Percentiles rank a stretch among this genome's conserved stretches.
Conservation (phyloP, 2,797 vertebrate genomes). For the Chaetophractus vellerosus region DNA sequence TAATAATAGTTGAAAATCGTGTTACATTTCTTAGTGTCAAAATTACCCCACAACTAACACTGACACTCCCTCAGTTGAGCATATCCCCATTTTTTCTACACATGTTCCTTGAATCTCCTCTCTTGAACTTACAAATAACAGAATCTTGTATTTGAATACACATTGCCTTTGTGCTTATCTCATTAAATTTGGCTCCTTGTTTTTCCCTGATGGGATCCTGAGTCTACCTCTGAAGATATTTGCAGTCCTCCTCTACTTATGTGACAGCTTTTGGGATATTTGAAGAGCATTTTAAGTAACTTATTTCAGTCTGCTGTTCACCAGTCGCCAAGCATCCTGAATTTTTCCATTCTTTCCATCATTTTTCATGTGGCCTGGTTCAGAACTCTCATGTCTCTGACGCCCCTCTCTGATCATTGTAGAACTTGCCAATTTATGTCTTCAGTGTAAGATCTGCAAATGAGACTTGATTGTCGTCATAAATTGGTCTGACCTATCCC, state of each 20-base stretch:
- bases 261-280: neutral
- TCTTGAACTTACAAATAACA: constrained; percentile 17
- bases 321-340: neutral
- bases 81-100: neutral
- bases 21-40: neutral
- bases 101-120: neutral
- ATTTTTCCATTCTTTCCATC: neutral
- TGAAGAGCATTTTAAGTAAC: neutral
- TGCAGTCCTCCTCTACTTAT: neutral
- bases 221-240: neutral
- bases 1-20: neutral
- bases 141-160: neutral
- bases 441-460: neutral
- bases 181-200: neutral
- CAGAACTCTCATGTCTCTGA: neutral
- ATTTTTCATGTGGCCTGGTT: neutral
- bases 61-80: neutral
- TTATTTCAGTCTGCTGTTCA: neutral
- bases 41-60: neutral
- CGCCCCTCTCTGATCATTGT: neutral
- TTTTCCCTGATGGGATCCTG: neutral
- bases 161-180: neutral
- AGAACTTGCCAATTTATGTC: neutral
- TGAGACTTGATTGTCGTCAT: neutral
- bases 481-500: neutral